Evolutionary conservation across 2,113 vertebrate species (phyloP).

Genomic region (Trematomus loennbergii): DNA sequence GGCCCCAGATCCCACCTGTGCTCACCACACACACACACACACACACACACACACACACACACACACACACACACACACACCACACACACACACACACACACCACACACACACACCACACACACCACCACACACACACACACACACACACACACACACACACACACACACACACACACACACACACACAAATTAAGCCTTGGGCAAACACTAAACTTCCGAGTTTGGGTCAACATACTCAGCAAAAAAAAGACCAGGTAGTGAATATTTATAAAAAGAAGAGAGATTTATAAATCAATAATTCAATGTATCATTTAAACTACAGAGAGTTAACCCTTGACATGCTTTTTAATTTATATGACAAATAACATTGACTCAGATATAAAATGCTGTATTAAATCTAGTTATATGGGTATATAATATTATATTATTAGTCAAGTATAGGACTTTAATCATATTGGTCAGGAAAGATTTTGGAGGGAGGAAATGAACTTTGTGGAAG

Average conservation of each 20-base stretch:
- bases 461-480: neutral
- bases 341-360: neutral
- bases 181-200: conserved; percentile 24
- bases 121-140: conserved; percentile 21
- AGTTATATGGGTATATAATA: neutral
- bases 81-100: no score
- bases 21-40: conserved; percentile 20
- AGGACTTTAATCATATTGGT: neutral
- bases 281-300: neutral
- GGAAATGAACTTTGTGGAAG: neutral
- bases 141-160: conserved; percentile 19
- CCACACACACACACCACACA: neutral
- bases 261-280: neutral
- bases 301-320: neutral
- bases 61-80: conserved; percentile 13
- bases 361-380: neutral
- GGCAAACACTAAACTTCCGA: conserved; percentile 44
- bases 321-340: neutral
- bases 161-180: neutral
- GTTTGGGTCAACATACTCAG: neutral
- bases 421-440: neutral
- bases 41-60: conserved; percentile 13
- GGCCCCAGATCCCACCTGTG: conserved; percentile 45
- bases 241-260: neutral
- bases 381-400: neutral